Evolutionary conservation across 1,140 invertebrate species (phyloP).

Genomic region (Magallana angulata): DNA sequence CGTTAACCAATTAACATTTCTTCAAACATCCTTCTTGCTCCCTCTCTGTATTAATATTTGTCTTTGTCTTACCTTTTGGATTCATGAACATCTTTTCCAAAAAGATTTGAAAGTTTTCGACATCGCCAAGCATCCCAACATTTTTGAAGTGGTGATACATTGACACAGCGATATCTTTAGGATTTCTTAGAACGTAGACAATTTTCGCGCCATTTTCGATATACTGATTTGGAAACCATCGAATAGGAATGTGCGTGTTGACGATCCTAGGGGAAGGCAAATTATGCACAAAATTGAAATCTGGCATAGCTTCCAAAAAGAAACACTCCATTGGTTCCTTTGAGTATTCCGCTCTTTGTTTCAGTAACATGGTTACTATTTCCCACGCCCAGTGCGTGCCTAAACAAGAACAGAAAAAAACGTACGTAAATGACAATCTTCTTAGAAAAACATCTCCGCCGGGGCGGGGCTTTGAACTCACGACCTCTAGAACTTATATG

Average conservation of each 20-base stretch:
- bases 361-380: slow-evolving; percentile 47
- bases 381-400: slow-evolving; percentile 54
- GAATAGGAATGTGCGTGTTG: slow-evolving; percentile 55
- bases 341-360: slow-evolving; percentile 38
- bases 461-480: no score
- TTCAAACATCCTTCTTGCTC: no score
- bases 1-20: no score
- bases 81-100: background rate
- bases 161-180: slow-evolving; percentile 62
- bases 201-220: slow-evolving; percentile 49
- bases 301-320: slow-evolving; percentile 52
- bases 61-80: background rate
- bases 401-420: background rate
- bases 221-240: slow-evolving; percentile 47
- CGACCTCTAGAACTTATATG: no score
- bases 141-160: slow-evolving; percentile 35
- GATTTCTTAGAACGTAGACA: slow-evolving; percentile 58
- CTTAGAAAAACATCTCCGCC: no score
- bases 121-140: background rate
- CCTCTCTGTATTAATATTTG: no score
- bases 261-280: slow-evolving; percentile 51
- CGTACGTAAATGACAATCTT: no score
- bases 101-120: background rate
- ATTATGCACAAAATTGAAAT: slow-evolving; percentile 39
- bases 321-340: slow-evolving; percentile 44